phyloP scores from a whole-genome alignment of 1,140 invertebrate species.

The Acromyrmex echinatior region DNA sequence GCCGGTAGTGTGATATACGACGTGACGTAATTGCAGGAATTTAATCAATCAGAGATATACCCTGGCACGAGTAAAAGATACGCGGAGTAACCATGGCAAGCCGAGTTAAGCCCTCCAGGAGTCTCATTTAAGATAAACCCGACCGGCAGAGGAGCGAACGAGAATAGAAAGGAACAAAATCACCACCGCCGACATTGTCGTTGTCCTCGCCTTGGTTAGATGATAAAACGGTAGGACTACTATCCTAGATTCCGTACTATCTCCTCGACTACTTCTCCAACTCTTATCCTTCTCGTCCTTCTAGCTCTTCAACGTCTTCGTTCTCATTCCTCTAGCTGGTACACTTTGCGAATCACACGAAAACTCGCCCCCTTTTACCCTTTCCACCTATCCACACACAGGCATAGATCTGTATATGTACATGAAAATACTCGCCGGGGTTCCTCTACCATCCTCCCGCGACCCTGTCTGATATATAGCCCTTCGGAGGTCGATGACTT shows the following conservation, averaged over 20 bases:
- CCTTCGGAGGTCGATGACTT: slow-evolving; percentile 91
- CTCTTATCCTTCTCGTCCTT: slow-evolving; percentile 29
- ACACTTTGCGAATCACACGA: slow-evolving; percentile 68
- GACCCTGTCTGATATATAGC: slow-evolving; percentile 90
- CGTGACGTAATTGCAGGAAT: slow-evolving; percentile 84
- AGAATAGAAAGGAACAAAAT: slow-evolving; percentile 59
- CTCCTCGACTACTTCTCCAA: slow-evolving; percentile 15
- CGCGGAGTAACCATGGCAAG: slow-evolving; percentile 74
- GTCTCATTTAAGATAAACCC: slow-evolving; percentile 84
- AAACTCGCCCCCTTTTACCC: slow-evolving; percentile 77
- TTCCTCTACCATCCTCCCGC: slow-evolving; percentile 76
- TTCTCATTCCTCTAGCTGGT: slow-evolving; percentile 65
- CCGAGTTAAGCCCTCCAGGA: slow-evolving; percentile 81
- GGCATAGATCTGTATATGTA: background rate
- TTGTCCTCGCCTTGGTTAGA: slow-evolving; percentile 62
- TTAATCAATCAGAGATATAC: slow-evolving; percentile 85
- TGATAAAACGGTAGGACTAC: slow-evolving; percentile 80
- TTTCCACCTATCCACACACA: slow-evolving; percentile 75
- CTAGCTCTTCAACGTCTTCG: slow-evolving; percentile 58
- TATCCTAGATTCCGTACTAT: slow-evolving; percentile 76
- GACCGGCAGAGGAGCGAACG: slow-evolving; percentile 29
- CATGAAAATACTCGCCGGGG: slow-evolving; percentile 26
- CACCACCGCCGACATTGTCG: slow-evolving; percentile 71
- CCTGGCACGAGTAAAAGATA: slow-evolving; percentile 74
- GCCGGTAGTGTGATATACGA: slow-evolving; percentile 80